Conservation (phyloP, 2,113 vertebrate genomes). For the Brienomyrus longianalis region DNA sequence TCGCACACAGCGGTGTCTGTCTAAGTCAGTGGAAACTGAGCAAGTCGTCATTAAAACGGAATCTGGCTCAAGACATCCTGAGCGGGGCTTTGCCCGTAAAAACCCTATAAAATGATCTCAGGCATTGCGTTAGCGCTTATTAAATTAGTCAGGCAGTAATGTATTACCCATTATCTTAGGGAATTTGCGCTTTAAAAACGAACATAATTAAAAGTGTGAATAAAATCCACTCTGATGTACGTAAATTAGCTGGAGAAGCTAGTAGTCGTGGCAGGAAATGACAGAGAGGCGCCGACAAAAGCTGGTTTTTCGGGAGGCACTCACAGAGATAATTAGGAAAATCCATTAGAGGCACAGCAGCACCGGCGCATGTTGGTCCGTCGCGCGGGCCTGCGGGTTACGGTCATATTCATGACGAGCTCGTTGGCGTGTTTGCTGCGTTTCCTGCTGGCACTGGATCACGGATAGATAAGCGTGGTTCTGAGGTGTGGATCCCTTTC, state of each 20-base stretch:
- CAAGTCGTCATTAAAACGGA: neutral
- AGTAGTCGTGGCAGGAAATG: neutral
- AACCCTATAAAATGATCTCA: neutral
- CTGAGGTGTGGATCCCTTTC: neutral
- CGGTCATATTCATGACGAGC: neutral
- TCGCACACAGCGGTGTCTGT: neutral
- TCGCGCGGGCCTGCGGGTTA: neutral
- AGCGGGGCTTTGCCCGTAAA: neutral
- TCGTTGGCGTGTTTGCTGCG: neutral
- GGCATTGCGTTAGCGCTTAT: neutral
- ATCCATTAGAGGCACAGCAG: neutral
- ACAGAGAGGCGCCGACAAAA: neutral
- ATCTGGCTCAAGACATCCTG: neutral
- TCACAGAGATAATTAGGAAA: neutral
- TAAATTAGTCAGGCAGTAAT: neutral
- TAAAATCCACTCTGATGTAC: neutral
- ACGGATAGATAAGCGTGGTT: neutral
- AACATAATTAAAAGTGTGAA: conserved; percentile 5
- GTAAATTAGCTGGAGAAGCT: neutral
- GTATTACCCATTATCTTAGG: neutral
- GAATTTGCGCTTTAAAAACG: neutral
- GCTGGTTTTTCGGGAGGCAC: neutral
- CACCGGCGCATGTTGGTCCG: neutral
- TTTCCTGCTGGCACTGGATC: neutral
- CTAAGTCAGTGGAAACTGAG: neutral